phyloP scores from a whole-genome alignment of 1,140 invertebrate species.

The Littorina saxatilis region DNA sequence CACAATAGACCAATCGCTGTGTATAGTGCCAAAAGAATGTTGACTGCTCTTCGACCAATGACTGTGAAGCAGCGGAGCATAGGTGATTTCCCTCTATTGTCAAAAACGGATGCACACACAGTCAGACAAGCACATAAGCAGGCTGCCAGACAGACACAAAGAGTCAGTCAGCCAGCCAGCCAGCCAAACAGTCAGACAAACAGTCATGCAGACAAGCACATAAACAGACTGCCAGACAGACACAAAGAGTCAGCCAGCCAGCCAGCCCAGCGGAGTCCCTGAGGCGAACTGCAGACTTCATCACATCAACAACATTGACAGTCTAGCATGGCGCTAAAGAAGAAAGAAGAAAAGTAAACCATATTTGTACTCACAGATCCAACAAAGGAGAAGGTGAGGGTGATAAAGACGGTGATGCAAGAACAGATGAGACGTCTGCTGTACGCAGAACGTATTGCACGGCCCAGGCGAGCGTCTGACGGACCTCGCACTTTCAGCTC shows the following conservation, averaged over 20 bases:
- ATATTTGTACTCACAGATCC: constrained; percentile 78
- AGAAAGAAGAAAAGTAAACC: constrained; percentile 11
- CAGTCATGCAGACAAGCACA: too few species aligned
- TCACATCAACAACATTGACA: neutral
- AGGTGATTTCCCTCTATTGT: too few species aligned
- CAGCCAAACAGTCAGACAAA: constrained; percentile 18
- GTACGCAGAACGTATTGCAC: constrained; percentile 78
- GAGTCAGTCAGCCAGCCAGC: neutral
- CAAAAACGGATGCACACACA: neutral
- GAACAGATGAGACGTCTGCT: constrained; percentile 78
- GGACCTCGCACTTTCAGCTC: constrained; percentile 69
- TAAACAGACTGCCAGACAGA: too few species aligned
- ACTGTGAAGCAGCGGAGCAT: too few species aligned
- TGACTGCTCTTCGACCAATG: too few species aligned
- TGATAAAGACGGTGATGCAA: constrained; percentile 77
- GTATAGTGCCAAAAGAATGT: too few species aligned
- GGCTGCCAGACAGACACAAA: neutral
- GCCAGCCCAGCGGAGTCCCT: too few species aligned
- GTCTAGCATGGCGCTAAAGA: neutral
- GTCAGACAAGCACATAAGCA: neutral
- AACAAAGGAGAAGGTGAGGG: constrained; percentile 80
- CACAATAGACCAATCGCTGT: too few species aligned
- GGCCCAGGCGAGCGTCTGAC: constrained; percentile 75
- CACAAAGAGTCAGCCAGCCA: too few species aligned
- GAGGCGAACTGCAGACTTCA: too few species aligned